Evolutionary conservation across 2,797 vertebrate genomes (phyloP), one percentile per base, ranked within the genome.

Genomic region (Enteromius argenteus): DNA sequence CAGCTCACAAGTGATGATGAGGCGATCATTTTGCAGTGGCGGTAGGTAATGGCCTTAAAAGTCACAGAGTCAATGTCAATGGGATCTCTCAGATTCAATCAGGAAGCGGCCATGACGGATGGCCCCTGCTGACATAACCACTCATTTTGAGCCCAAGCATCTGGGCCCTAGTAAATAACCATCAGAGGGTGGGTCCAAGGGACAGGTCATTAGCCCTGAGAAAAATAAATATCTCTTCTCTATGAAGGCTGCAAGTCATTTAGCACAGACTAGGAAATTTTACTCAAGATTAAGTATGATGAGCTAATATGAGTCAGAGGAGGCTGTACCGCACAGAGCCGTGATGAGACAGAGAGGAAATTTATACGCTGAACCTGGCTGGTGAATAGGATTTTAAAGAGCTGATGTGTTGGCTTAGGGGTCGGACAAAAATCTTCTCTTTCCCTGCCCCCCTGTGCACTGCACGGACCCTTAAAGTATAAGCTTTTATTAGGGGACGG

Each of bases 121-220:
- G 96, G 96, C 95, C 92, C 97, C 96, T 93, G 96, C 96, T 97
- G 98, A 99, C 98, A 99, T 97, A 97, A 99, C 97, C 97, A 97
- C 96, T 99, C 98, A 98, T 97, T 97, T 97, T 99, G 98, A 99
- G 98, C 95, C 95, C 96, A 95, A 99, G 97, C 98, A 99, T 99
- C 98, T 99, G 98, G 97, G 97, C 96, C 97, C 98, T 96, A 97
- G 98, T 99, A 99, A 99, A 99, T 99, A 99, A 99, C 96, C 97
- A 98, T 99, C 97, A 98, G 97, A 97, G 97, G 98, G 97, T 95
- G 97, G 97, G 97, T 96, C 97, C 86, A 92, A 94, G 96, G 97
- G 98, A 99, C 98, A 98, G 98, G 97, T 98, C 98, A 99, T 99
- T 99, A 99, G 98, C 97, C 96, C 97, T 96, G 96, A 97, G 96